Conservation (phyloP, 2,113 vertebrate genomes). For the Nothocercus nigrocapillus region DNA sequence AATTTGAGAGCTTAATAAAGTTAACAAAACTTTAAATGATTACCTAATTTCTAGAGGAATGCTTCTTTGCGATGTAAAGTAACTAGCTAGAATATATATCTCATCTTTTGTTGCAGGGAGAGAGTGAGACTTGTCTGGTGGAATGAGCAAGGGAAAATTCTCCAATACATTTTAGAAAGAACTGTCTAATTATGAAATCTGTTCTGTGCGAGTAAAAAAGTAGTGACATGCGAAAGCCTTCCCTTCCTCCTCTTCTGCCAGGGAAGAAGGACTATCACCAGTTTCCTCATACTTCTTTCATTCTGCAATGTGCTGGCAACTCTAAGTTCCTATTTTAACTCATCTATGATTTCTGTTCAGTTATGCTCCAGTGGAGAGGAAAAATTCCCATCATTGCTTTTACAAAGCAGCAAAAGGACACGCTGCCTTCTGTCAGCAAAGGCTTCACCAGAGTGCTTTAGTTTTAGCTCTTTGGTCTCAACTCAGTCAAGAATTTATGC, state of each 20-base stretch:
- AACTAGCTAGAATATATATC: background rate
- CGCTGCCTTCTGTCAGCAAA: background rate
- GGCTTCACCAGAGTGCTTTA: background rate
- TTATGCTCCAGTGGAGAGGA: background rate
- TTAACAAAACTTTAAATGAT: conserved; percentile 31
- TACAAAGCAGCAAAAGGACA: conserved; percentile 15
- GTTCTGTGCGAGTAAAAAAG: background rate
- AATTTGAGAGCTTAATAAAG: background rate
- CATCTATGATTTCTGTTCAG: conserved; percentile 7
- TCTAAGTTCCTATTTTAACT: conserved; percentile 32
- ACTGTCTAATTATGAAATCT: conserved; percentile 4
- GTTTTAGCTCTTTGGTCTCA: background rate
- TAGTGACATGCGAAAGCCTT: background rate
- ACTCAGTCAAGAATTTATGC: conserved; percentile 19
- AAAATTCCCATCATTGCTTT: background rate
- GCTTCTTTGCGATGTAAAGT: conserved; percentile 6
- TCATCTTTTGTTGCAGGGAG: background rate
- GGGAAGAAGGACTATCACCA: background rate
- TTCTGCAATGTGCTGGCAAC: background rate
- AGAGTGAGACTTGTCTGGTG: background rate
- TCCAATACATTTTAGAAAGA: background rate
- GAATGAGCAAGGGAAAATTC: conserved; percentile 1
- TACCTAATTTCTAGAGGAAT: background rate
- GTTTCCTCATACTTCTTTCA: background rate
- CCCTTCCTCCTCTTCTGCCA: conserved; percentile 9